Percentiles rank a stretch among this genome's conserved stretches.
phyloP scores from a whole-genome alignment of 92 coral and sea anemone genomes.

The Micromussa lordhowensis region DNA sequence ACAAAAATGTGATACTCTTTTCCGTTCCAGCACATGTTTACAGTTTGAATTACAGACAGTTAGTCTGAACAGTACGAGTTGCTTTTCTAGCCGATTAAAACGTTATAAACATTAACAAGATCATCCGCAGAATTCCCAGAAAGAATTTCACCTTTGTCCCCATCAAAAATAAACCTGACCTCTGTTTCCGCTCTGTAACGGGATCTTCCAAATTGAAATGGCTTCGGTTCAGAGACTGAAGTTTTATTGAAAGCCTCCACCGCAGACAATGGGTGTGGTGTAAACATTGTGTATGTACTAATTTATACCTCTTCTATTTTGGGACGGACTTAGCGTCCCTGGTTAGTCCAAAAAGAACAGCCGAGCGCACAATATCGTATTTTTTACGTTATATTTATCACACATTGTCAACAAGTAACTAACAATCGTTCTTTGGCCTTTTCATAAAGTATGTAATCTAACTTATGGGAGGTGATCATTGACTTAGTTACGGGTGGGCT shows the following conservation, averaged over 20 bases:
- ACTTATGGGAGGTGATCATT: conserved; percentile 12
- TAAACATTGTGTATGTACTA: background rate
- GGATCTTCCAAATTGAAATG: conserved; percentile 8
- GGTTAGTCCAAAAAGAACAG: background rate
- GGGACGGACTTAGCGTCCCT: background rate
- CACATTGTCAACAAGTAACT: background rate
- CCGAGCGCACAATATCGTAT: background rate
- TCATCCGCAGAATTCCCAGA: background rate
- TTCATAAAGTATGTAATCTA: background rate
- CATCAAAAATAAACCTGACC: conserved; percentile 6
- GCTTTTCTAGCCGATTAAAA: background rate
- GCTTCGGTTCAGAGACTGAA: background rate
- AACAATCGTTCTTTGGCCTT: background rate
- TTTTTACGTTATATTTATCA: background rate
- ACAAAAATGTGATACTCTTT: background rate
- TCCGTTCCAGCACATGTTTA: background rate
- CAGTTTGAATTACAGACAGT: conserved; percentile 17
- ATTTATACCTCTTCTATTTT: background rate
- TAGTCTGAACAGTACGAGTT: background rate
- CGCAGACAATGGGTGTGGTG: background rate
- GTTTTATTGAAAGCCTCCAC: background rate
- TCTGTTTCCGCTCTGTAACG: conserved; percentile 12
- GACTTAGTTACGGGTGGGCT: conserved; percentile 29
- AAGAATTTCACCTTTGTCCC: conserved; percentile 25
- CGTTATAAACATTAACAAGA: background rate